phyloP scores from a whole-genome alignment of 2,888 invertebrate species.

The Tinea pellionella region DNA sequence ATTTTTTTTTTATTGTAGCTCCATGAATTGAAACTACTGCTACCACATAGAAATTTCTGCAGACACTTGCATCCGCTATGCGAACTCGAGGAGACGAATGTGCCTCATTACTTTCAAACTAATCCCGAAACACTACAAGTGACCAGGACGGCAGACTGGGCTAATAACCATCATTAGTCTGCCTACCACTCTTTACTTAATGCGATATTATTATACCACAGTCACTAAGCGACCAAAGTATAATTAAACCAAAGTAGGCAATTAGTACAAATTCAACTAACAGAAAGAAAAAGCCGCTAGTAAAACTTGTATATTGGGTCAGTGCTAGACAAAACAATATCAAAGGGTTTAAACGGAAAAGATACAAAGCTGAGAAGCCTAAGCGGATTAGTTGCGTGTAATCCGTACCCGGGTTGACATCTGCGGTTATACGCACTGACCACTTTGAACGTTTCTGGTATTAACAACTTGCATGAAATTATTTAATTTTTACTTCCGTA shows the following conservation, averaged over 20 bases:
- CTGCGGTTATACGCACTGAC: neutral
- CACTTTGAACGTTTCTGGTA: neutral
- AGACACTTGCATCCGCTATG: too few relatives aligned
- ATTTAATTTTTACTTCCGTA: neutral
- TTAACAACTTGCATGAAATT: neutral
- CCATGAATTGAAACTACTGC: too few relatives aligned
- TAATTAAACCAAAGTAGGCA: neutral
- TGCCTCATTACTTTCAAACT: too few relatives aligned
- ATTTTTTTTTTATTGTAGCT: too few relatives aligned
- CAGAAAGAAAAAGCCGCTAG: neutral
- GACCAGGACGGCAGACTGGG: too few relatives aligned
- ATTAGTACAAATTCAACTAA: neutral
- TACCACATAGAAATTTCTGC: too few relatives aligned
- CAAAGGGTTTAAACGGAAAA: slow-evolving; percentile 9
- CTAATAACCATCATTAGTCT: too few relatives aligned
- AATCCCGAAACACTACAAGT: too few relatives aligned
- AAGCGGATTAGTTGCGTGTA: slow-evolving; percentile 9
- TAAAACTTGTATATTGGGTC: neutral
- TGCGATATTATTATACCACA: too few relatives aligned
- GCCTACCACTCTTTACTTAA: too few relatives aligned
- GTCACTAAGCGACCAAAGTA: neutral
- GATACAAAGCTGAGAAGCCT: neutral
- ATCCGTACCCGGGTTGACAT: slow-evolving; percentile 4
- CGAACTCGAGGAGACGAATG: too few relatives aligned
- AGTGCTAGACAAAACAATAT: neutral